Percentiles rank a stretch among this genome's conserved stretches.
These are phyloP conservation scores for Cynopterus sphinx DNA, from an alignment of 2,797 vertebrate species.

Conservation along the genomic window DNA sequence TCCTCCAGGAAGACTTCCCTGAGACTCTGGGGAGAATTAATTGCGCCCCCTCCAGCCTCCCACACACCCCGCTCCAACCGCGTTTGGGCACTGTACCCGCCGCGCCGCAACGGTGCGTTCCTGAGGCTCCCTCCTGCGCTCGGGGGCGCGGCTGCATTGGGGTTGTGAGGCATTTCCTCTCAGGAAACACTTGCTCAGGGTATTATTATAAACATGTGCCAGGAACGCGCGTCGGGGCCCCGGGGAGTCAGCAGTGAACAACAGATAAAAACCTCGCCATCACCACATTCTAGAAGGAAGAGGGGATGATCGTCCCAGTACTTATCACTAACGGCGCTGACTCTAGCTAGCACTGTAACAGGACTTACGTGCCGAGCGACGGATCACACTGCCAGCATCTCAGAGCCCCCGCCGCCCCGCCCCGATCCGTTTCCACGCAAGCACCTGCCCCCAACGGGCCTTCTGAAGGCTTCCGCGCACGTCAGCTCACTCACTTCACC, in stretches of 20 bases:
- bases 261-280: background rate
- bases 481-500: background rate
- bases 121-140: background rate
- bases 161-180: background rate
- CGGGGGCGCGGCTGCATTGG: background rate
- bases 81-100: background rate
- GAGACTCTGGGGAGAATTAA: conserved; percentile 36
- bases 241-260: background rate
- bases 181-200: background rate
- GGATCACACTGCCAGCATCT: too few relatives aligned
- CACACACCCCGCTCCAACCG: background rate
- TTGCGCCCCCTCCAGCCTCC: background rate
- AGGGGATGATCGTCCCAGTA: background rate
- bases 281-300: background rate
- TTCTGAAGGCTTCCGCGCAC: background rate
- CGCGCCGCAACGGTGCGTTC: background rate
- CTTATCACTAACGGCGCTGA: background rate
- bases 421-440: too few relatives aligned
- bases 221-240: background rate
- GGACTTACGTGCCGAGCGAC: background rate
- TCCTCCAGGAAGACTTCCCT: conserved; percentile 13
- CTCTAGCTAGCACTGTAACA: background rate
- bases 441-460: too few relatives aligned
- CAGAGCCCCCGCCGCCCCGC: too few relatives aligned
- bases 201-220: background rate